A percentile compares a stretch with the other conserved stretches of the same genome.
Conservation (phyloP, 2,797 vertebrate genomes). For the Hylomyscus alleni region DNA sequence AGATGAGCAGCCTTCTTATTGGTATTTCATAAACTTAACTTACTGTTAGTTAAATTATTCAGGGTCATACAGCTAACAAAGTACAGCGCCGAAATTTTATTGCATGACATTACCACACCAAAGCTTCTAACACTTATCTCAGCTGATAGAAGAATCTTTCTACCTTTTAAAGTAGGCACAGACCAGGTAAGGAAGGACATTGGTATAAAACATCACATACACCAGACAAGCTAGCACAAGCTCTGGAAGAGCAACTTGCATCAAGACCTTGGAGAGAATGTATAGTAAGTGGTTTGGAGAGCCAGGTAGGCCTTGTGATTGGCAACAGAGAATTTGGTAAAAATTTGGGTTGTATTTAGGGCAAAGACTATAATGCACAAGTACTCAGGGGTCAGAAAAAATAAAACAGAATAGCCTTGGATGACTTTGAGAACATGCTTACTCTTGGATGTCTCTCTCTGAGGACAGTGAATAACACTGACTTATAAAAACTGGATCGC, state of each 20-base stretch:
- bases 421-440: not conserved
- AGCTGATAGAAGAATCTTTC: not conserved
- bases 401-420: not conserved
- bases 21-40: not conserved
- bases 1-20: not conserved
- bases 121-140: not conserved
- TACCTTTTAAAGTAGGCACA: not conserved
- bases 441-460: not conserved
- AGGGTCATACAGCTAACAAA: not conserved
- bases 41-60: not conserved
- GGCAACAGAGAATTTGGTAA: not conserved
- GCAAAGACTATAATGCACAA: not conserved
- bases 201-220: not conserved
- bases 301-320: not conserved
- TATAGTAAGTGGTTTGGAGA: not conserved
- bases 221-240: not conserved
- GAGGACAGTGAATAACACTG: not conserved
- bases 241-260: not conserved
- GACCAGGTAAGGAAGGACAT: not conserved
- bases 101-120: not conserved
- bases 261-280: not conserved
- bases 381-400: not conserved
- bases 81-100: not conserved
- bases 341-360: not conserved
- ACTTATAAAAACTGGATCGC: not conserved